phyloP scores from a whole-genome alignment of 2,888 invertebrate genomes.

The Iphiclides podalirius region DNA sequence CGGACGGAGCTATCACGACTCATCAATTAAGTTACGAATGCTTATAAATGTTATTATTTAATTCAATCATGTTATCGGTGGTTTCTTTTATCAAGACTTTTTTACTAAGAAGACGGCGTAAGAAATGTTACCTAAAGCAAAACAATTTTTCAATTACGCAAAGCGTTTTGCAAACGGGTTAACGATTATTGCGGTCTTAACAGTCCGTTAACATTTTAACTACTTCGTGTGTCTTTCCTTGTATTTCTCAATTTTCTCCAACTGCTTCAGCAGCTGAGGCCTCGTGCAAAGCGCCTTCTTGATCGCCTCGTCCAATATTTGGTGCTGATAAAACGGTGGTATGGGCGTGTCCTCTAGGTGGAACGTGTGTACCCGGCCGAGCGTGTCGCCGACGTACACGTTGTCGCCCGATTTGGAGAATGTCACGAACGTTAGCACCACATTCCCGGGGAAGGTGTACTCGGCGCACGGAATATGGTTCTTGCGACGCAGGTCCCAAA shows the following conservation, averaged over 20 bases:
- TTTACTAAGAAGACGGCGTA: background rate
- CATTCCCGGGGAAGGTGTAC: conserved; percentile 68
- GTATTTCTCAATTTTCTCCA: conserved; percentile 78
- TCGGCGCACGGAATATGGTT: conserved; percentile 84
- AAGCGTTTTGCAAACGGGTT: conserved; percentile 1
- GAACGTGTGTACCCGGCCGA: conserved; percentile 84
- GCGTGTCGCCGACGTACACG: conserved; percentile 83
- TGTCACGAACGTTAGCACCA: conserved; percentile 74
- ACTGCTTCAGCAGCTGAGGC: conserved; percentile 80
- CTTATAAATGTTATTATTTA: background rate
- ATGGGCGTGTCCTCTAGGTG: conserved; percentile 88
- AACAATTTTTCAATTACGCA: background rate
- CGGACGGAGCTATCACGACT: too few relatives aligned
- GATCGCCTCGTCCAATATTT: conserved; percentile 82
- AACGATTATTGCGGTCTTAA: background rate
- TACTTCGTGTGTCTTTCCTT: conserved; percentile 33
- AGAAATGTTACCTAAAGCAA: background rate
- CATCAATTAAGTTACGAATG: too few relatives aligned
- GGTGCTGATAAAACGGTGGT: conserved; percentile 83
- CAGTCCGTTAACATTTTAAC: background rate
- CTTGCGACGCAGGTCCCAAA: conserved; percentile 90
- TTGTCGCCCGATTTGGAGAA: conserved; percentile 85
- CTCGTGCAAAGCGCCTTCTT: conserved; percentile 82
- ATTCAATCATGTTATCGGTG: too few relatives aligned
- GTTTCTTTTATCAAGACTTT: background rate